phyloP scores from a whole-genome alignment of 2,113 vertebrate species.

The rat (Rattus norvegicus) region GRCr8 NC_086019.1:30650001-30650500 shows the following conservation, averaged over 20 bases:
- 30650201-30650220: neutral
- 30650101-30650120: neutral
- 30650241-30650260: neutral
- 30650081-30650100: neutral
- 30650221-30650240: neutral
- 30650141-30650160: neutral
- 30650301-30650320: neutral
- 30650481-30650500: neutral
- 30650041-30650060: neutral
- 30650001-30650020: neutral
- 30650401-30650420: neutral
- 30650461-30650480: neutral
- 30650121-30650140: neutral
- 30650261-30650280: neutral
- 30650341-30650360: neutral
- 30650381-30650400: neutral
- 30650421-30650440: neutral
- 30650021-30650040: neutral
- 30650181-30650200: neutral
- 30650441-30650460: neutral
- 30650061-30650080: neutral
- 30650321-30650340: neutral
- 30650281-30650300: neutral
- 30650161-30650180: neutral
- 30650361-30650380: neutral